These are phyloP conservation scores for Bufo bufo DNA, from an alignment of 2,113 vertebrate genomes.

Conservation along the genomic window DNA sequence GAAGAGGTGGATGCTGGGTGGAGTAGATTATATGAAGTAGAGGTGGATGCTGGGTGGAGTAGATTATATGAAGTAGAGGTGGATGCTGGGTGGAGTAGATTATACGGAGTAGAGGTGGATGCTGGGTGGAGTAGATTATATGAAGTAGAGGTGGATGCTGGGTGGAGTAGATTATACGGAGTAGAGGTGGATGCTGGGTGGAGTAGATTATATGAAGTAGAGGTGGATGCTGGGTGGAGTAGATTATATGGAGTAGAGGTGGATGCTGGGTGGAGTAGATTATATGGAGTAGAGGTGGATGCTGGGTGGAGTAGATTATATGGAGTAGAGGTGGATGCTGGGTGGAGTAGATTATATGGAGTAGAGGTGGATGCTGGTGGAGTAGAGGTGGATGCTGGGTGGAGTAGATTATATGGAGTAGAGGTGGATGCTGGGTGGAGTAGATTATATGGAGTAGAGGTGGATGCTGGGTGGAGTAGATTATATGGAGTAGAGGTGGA, in stretches of 20 bases:
- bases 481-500: background rate
- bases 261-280: background rate
- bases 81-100: background rate
- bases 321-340: background rate
- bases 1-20: background rate
- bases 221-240: too few relatives aligned
- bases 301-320: background rate
- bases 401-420: too few relatives aligned
- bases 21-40: too few relatives aligned
- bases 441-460: background rate
- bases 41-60: too few relatives aligned
- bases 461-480: background rate
- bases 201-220: too few relatives aligned
- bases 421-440: background rate
- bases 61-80: background rate
- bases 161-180: background rate
- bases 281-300: background rate
- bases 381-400: background rate
- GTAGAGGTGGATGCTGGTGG: background rate
- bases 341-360: background rate
- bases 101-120: too few relatives aligned
- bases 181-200: too few relatives aligned
- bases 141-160: background rate
- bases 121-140: background rate
- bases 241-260: background rate